Evolutionary conservation across 2,888 invertebrate genomes (phyloP).

Genomic region (Oscheius sp.): DNA sequence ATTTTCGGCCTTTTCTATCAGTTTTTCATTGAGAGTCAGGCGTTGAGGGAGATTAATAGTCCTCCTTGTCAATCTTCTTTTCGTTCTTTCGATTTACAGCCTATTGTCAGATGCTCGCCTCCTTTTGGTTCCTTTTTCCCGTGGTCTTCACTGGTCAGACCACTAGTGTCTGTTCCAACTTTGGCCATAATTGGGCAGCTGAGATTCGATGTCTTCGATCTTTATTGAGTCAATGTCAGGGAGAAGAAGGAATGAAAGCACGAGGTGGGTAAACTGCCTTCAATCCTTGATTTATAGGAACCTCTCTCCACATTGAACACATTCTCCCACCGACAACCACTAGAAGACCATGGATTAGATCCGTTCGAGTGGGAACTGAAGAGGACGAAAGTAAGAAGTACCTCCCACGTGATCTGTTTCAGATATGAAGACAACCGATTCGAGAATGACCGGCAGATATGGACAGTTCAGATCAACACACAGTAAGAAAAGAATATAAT

Average conservation of each 20-base stretch:
- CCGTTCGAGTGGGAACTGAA: constrained; percentile 7
- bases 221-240: constrained; percentile 18
- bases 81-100: not conserved
- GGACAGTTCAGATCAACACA: not conserved
- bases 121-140: not conserved
- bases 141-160: not conserved
- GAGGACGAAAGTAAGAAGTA: too few relatives aligned
- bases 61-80: not conserved
- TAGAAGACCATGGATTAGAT: not conserved
- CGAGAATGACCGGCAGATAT: not conserved
- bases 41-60: too few relatives aligned
- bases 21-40: too few relatives aligned
- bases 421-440: constrained; percentile 1
- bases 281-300: too few relatives aligned
- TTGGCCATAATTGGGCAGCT: constrained; percentile 34
- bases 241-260: not conserved
- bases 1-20: too few relatives aligned
- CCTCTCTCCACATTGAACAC: too few relatives aligned
- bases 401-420: too few relatives aligned
- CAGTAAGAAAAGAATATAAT: not conserved
- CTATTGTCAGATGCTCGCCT: not conserved
- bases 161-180: constrained; percentile 20
- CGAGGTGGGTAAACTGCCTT: not conserved
- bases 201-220: constrained; percentile 34
- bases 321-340: not conserved